These are phyloP conservation scores for Brachypalpus laphriformis DNA, from an alignment of 2,888 invertebrate genomes.

Conservation along the genomic window DNA sequence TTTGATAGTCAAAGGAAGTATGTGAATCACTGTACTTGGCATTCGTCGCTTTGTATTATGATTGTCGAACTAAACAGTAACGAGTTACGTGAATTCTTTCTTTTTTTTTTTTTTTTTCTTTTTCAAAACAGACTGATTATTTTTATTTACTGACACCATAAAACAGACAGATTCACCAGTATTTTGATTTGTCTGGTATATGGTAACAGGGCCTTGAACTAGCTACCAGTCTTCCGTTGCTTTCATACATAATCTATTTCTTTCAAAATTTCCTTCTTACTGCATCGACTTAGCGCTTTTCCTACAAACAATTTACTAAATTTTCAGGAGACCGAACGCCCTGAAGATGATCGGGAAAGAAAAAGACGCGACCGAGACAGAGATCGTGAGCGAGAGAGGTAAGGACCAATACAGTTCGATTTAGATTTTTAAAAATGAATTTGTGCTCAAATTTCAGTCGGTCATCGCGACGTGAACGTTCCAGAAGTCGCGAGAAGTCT, in stretches of 20 bases:
- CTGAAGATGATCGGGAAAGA: constrained; percentile 78
- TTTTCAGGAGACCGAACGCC: constrained; percentile 75
- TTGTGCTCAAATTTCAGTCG: constrained; percentile 70
- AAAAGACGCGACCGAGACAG: constrained; percentile 78
- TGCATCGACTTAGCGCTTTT: background rate
- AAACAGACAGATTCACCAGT: no score
- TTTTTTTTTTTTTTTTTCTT: no score
- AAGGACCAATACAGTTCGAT: constrained; percentile 24
- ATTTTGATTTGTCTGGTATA: no score
- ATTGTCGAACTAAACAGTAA: no score
- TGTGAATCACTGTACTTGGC: no score
- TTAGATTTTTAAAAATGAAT: background rate
- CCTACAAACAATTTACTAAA: background rate
- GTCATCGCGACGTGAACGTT: constrained; percentile 83
- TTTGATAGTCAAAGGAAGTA: no score
- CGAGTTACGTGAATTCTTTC: no score
- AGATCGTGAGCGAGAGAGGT: constrained; percentile 80
- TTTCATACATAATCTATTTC: background rate
- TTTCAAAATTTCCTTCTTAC: background rate
- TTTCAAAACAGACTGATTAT: no score
- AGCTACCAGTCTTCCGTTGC: background rate
- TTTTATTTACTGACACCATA: no score
- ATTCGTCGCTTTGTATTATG: no score
- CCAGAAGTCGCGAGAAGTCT: constrained; percentile 87
- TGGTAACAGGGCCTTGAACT: no score